These are phyloP conservation scores for Zosterops hypoxanthus DNA, from an alignment of 2,113 vertebrate genomes.

Conservation along the genomic window DNA sequence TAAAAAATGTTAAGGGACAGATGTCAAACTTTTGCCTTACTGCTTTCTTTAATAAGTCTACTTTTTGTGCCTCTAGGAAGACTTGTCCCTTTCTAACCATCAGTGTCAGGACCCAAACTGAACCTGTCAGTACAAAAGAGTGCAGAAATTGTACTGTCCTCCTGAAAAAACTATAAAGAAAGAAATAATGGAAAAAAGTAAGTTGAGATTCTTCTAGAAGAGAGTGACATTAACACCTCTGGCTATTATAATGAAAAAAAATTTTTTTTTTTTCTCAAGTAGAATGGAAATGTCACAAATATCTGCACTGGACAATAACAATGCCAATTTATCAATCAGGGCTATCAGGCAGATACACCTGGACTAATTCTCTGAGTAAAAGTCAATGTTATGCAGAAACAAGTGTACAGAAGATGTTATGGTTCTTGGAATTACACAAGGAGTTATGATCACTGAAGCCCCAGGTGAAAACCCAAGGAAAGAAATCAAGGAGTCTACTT, in stretches of 20 bases:
- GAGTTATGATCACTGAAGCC: background rate
- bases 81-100: conserved; percentile 27
- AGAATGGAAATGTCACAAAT: background rate
- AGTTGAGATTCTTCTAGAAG: background rate
- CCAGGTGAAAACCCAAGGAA: background rate
- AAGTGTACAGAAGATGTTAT: background rate
- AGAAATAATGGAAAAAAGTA: background rate
- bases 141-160: background rate
- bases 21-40: conserved; percentile 8
- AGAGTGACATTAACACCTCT: background rate
- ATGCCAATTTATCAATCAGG: background rate
- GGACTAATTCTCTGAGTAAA: background rate
- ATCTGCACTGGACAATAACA: background rate
- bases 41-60: conserved; percentile 19
- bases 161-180: background rate
- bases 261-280: background rate
- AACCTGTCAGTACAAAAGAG: conserved; percentile 32
- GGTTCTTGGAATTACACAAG: background rate
- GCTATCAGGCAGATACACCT: background rate
- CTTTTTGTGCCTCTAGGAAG: conserved; percentile 30
- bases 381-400: background rate
- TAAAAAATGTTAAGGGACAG: conserved; percentile 13
- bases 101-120: conserved; percentile 21
- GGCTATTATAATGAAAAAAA: background rate
- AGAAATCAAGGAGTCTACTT: background rate